These are phyloP conservation scores for Halesus radiatus DNA, from an alignment of 1,140 invertebrate species.

Conservation along the genomic window DNA sequence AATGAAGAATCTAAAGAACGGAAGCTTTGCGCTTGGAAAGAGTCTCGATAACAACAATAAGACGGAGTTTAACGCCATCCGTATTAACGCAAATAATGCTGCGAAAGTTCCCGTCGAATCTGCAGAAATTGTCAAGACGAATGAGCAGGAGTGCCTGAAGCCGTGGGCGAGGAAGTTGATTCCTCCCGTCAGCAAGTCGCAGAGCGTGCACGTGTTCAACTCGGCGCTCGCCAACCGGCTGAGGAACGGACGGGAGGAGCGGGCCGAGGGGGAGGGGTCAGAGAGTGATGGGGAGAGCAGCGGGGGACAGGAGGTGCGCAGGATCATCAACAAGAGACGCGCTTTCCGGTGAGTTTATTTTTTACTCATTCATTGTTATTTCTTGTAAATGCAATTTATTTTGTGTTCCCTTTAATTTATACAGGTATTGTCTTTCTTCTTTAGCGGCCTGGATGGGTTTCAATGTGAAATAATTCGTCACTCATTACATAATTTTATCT, in stretches of 20 bases:
- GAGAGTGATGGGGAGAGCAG: constrained; percentile 74
- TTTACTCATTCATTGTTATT: neutral
- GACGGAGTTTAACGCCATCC: neutral
- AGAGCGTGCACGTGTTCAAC: constrained; percentile 47
- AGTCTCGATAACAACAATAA: constrained; percentile 26
- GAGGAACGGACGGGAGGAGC: constrained; percentile 51
- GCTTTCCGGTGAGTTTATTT: constrained; percentile 34
- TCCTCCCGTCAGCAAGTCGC: constrained; percentile 60
- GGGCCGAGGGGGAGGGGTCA: constrained; percentile 60
- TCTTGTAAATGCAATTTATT: neutral
- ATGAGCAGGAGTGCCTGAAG: neutral
- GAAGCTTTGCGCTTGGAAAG: constrained; percentile 9
- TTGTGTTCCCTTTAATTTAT: neutral
- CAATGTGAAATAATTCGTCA: too few relatives aligned
- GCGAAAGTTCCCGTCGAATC: neutral
- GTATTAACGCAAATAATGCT: neutral
- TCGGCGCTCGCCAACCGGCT: constrained; percentile 20
- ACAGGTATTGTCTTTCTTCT: neutral
- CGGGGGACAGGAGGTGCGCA: constrained; percentile 73
- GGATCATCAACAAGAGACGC: constrained; percentile 66
- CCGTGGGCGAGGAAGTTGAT: constrained; percentile 64
- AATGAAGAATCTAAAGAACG: constrained; percentile 53
- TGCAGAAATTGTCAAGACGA: neutral
- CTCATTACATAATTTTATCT: too few relatives aligned
- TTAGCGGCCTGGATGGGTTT: too few relatives aligned